These are phyloP conservation scores for Eurystomus glaucurus DNA, from an alignment of 2,797 vertebrate genomes.

Conservation along the genomic window DNA sequence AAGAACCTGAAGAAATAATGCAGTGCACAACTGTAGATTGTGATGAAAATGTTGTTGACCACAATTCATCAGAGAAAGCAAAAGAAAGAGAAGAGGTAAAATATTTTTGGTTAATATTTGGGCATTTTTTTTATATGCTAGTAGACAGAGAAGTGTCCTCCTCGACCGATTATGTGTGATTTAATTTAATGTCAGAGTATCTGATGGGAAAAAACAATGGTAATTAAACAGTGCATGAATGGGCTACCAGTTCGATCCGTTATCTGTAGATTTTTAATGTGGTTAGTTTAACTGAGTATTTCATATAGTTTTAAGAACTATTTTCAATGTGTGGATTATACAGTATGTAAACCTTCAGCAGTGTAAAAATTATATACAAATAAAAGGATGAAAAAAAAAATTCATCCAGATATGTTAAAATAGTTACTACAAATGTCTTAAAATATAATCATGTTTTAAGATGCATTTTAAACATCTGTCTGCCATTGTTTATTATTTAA, in stretches of 20 bases:
- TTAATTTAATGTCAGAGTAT: neutral
- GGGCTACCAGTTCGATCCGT: neutral
- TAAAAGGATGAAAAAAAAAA: neutral
- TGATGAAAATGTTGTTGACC: conserved; percentile 77
- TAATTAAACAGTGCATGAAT: neutral
- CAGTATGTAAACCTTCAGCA: neutral
- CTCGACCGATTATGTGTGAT: neutral
- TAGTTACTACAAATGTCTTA: neutral
- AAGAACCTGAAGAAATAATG: conserved; percentile 91
- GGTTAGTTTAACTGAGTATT: neutral
- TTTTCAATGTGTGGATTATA: neutral
- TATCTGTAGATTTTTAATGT: neutral
- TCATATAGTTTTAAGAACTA: neutral
- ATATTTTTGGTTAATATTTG: neutral
- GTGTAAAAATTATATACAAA: neutral
- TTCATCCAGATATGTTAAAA: neutral
- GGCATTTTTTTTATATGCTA: neutral
- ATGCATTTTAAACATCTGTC: neutral
- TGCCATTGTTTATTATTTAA: neutral
- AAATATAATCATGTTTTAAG: neutral
- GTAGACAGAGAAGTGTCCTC: neutral
- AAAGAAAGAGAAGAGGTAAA: conserved; percentile 92
- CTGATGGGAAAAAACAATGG: neutral
- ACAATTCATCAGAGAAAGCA: conserved; percentile 78
- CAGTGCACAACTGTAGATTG: conserved; percentile 77